phyloP scores from a whole-genome alignment of 2,888 invertebrate genomes.

The Cataglyphis livida region DNA sequence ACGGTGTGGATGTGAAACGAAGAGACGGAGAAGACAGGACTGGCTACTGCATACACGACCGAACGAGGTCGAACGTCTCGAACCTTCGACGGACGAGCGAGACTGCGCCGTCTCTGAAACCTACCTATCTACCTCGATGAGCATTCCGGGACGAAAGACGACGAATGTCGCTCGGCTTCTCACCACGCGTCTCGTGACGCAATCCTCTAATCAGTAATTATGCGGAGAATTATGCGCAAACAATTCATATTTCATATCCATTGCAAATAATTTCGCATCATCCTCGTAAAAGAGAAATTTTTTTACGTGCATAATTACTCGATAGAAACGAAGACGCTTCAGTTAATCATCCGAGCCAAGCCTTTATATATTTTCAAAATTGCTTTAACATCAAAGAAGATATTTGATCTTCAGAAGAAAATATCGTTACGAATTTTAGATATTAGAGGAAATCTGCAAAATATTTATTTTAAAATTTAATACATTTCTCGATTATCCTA shows the following conservation, averaged over 20 bases:
- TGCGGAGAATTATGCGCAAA: neutral
- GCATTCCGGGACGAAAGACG: neutral
- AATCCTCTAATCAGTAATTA: neutral
- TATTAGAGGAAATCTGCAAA: neutral
- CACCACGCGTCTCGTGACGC: neutral
- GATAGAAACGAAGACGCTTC: neutral
- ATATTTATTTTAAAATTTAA: neutral
- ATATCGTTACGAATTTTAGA: neutral
- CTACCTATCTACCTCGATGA: constrained; percentile 25
- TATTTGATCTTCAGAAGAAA: neutral
- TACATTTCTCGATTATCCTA: neutral
- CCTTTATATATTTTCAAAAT: neutral
- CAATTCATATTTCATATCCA: neutral
- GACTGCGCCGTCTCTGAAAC: constrained; percentile 19
- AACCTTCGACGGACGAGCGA: constrained; percentile 65
- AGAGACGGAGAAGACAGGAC: constrained; percentile 54
- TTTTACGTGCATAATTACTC: neutral
- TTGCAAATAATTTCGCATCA: neutral
- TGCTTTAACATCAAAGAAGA: neutral
- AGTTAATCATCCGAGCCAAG: neutral
- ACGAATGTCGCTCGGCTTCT: neutral
- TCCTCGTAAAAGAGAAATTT: neutral
- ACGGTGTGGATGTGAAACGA: constrained; percentile 34
- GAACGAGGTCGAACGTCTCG: constrained; percentile 76
- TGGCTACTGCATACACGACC: constrained; percentile 55